Evolutionary conservation across 2,888 invertebrate genomes (phyloP).

Genomic region (Brachypterus glaber): DNA sequence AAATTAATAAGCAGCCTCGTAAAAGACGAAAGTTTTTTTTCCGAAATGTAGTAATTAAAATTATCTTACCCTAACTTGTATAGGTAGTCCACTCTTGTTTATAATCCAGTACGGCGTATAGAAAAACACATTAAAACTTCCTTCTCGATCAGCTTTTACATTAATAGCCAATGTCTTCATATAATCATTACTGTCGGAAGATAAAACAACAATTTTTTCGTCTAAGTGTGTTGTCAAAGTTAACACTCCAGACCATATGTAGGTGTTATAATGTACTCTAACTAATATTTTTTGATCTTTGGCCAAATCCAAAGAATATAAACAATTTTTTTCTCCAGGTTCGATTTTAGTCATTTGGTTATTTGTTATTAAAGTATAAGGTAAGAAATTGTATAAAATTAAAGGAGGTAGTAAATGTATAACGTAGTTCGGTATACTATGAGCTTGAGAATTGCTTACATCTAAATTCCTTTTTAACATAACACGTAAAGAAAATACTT

Average conservation of each 20-base stretch:
- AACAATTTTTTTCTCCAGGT: constrained; percentile 60
- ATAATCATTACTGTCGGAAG: constrained; percentile 57
- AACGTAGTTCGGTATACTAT: constrained; percentile 59
- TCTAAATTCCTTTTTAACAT: constrained; percentile 32
- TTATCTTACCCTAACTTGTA: constrained; percentile 60
- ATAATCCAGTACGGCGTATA: constrained; percentile 83
- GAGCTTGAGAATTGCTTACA: constrained; percentile 27
- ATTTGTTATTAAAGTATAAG: constrained; percentile 57
- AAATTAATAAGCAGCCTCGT: no score
- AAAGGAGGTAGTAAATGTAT: constrained; percentile 66
- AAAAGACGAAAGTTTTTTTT: no score
- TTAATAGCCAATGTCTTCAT: constrained; percentile 59
- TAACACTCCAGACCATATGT: constrained; percentile 62
- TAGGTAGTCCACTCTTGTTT: constrained; percentile 76
- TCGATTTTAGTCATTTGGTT: constrained; percentile 49
- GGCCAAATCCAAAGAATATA: constrained; percentile 57
- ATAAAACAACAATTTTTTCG: constrained; percentile 39
- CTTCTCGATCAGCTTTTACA: constrained; percentile 54
- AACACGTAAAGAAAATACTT: constrained; percentile 60
- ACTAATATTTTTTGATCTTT: constrained; percentile 46
- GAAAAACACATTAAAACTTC: constrained; percentile 56
- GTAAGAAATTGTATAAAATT: constrained; percentile 65
- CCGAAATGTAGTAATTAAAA: constrained; percentile 6
- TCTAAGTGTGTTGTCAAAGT: constrained; percentile 57
- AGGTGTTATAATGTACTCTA: constrained; percentile 51